Conservation (phyloP, 2,113 vertebrate species). For the Paradisaea rubra region DNA sequence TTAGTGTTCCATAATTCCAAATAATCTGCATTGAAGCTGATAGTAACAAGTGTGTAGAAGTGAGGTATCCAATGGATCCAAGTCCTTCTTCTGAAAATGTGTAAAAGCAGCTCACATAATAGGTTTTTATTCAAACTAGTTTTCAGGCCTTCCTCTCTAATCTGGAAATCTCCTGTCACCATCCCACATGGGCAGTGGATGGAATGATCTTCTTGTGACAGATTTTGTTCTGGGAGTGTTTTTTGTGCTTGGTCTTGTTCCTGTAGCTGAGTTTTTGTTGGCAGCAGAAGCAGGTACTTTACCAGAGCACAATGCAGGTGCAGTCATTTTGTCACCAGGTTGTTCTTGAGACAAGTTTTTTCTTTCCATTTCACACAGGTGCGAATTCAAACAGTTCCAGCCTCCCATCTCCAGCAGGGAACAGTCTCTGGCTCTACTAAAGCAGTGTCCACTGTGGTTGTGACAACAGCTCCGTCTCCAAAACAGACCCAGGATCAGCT, state of each 20-base stretch:
- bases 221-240: neutral
- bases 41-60: neutral
- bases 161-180: neutral
- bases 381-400: constrained; percentile 90
- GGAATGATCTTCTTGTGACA: neutral
- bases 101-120: neutral
- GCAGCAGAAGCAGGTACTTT: neutral
- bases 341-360: neutral
- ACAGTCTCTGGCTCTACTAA: constrained; percentile 83
- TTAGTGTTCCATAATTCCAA: neutral
- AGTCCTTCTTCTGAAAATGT: neutral
- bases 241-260: neutral
- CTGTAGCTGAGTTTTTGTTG: neutral
- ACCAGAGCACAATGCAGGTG: neutral
- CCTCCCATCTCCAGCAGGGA: constrained; percentile 90
- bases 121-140: neutral
- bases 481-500: constrained; percentile 85
- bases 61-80: neutral
- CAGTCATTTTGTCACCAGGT: neutral
- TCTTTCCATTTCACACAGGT: constrained; percentile 70
- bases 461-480: constrained; percentile 87
- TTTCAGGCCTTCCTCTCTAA: neutral
- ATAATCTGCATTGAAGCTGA: neutral
- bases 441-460: constrained; percentile 91
- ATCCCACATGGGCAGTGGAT: neutral